These are phyloP conservation scores for Apis dorsata DNA, from an alignment of 1,140 invertebrate species.

Conservation along the genomic window DNA sequence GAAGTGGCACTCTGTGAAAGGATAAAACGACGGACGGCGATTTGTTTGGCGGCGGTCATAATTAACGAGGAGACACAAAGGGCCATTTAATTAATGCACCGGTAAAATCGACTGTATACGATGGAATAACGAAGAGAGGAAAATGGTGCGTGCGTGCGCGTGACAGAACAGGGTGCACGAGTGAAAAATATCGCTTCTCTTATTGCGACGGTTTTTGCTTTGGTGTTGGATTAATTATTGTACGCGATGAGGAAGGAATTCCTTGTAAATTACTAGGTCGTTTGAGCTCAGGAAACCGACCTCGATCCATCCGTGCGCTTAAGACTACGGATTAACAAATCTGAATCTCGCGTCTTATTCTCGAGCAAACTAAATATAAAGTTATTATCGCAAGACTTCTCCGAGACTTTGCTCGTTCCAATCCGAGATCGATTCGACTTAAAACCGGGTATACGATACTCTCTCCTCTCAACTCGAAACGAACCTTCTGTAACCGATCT, in stretches of 20 bases:
- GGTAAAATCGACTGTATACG: background rate
- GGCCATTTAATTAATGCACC: constrained; percentile 4
- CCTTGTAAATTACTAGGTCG: background rate
- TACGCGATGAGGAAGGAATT: background rate
- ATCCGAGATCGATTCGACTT: background rate
- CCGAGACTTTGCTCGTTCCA: background rate
- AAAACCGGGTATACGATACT: background rate
- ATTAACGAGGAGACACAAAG: constrained; percentile 15
- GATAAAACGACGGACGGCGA: too few species aligned
- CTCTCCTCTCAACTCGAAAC: background rate
- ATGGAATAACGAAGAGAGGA: background rate
- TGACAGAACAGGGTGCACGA: background rate
- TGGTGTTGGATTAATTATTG: background rate
- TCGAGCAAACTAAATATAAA: background rate
- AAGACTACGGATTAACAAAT: constrained; percentile 23
- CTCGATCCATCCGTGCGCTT: background rate
- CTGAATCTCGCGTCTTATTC: background rate
- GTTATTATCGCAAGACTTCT: background rate
- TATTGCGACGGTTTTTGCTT: too few species aligned
- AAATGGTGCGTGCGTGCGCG: background rate
- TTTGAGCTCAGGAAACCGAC: background rate
- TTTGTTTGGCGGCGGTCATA: background rate
- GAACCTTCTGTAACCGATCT: background rate
- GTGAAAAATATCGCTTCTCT: background rate
- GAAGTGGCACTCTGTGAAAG: too few species aligned